Evolutionary conservation across 2,888 invertebrate genomes (phyloP).

Genomic region (Conus canariensis): DNA sequence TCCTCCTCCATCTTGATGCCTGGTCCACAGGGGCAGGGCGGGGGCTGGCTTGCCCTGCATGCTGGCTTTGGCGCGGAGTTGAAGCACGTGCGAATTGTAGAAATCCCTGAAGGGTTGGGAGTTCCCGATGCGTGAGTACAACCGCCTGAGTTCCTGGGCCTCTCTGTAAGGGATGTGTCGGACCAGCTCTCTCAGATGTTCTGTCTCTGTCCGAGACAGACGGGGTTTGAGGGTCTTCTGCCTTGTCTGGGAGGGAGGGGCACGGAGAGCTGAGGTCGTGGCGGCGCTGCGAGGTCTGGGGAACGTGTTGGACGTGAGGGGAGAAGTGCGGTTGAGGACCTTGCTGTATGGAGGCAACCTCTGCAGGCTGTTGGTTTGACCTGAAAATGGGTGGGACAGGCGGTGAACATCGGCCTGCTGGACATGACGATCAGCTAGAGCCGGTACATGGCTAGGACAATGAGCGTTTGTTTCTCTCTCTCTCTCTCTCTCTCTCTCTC

Average conservation of each 20-base stretch:
- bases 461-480: no score
- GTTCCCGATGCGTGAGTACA: slow-evolving; percentile 14
- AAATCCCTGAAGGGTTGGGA: neutral
- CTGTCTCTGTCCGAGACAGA: neutral
- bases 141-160: neutral
- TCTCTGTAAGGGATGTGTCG: neutral
- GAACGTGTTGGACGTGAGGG: no score
- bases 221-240: neutral
- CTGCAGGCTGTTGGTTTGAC: no score
- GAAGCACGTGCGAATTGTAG: slow-evolving; percentile 15
- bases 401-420: neutral
- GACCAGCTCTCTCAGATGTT: neutral
- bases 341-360: neutral
- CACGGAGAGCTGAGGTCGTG: neutral
- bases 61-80: neutral
- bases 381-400: neutral
- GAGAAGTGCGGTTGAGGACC: neutral
- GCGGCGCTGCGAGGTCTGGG: neutral
- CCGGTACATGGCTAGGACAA: no score
- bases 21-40: neutral
- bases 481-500: no score
- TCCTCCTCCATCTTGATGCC: neutral
- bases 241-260: neutral
- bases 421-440: no score
- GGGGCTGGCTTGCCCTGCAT: neutral